Base-by-base conservation (phyloP, 2,888 invertebrate genomes). In the Athripsodes cinereus region DNA sequence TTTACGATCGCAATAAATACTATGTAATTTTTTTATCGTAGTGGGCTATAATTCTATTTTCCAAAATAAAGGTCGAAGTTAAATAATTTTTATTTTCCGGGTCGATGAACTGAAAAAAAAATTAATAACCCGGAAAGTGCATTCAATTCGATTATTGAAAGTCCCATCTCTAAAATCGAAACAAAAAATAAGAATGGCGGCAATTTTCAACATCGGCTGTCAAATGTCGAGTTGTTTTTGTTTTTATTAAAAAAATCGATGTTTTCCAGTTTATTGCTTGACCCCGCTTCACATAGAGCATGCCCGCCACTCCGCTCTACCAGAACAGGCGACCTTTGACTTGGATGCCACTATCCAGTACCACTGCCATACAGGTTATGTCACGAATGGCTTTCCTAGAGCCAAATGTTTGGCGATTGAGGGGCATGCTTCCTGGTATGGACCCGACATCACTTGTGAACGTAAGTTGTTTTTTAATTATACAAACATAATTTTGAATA, bases 361-460 rank as follows among this genome's bases (percentile, higher is more conserved):
- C 78, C 89, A 90, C 70, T 98, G 98, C 68, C 87, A 90, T 68
- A 88, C 88, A n/a, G 98, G 98, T 11, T 98, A 95, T 74, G 88
- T 89, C 59, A 90, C 92, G 62, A 90, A 90, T 68, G 97, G 97
- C 0, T 91, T 96, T 72, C 89, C 92, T 1, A 80, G 89, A 46
- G 95, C 97, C 51, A 96, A 96, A 75, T 99, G 98, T 71, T 78
- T 96, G 64, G 88, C 92, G 60, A 92, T 93, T 66, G 92, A 94
- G 66, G 86, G 83, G 1, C 86, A 86, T 66, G 96, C 96, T 1
- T 90, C 91, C 65, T 99, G 98, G 98, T 96, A 92, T 68, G 98
- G 98, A 1, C 97, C 97, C 1, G 94, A 96, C 67, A 90, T 99
- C 67, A 87, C 89, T 61, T 99, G 98, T 71, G 92, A 93, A 82